Percentiles rank a stretch among this genome's conserved stretches.
These are phyloP conservation scores for Hipposideros larvatus DNA, from an alignment of 2,797 vertebrate species.

Conservation along the genomic window DNA sequence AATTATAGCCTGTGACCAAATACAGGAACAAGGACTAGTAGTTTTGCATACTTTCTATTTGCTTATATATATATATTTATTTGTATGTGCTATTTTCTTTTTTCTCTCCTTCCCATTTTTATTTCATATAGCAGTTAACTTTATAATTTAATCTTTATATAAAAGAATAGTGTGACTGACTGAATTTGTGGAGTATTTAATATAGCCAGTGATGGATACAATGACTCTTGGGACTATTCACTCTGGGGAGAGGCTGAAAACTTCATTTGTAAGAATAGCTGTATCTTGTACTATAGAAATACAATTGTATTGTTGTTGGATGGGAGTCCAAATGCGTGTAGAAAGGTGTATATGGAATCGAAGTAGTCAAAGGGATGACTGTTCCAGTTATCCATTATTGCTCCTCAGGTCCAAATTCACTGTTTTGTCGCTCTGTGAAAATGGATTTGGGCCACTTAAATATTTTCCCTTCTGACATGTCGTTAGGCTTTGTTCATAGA, in stretches of 20 bases:
- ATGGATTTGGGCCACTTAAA: neutral
- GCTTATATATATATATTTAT: neutral
- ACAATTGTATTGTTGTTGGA: neutral
- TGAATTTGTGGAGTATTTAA: neutral
- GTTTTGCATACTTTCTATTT: neutral
- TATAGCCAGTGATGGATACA: neutral
- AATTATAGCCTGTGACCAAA: neutral
- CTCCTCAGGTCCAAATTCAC: neutral
- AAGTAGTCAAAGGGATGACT: neutral
- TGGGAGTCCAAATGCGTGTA: neutral
- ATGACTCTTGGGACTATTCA: neutral
- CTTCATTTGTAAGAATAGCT: neutral
- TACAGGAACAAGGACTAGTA: neutral
- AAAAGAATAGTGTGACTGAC: neutral
- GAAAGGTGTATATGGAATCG: neutral
- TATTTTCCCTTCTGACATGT: neutral
- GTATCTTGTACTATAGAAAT: neutral
- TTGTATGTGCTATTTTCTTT: neutral
- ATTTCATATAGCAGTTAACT: conserved; percentile 20
- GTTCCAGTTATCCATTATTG: neutral
- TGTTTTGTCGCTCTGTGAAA: conserved; percentile 15
- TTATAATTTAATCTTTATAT: neutral
- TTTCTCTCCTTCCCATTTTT: neutral
- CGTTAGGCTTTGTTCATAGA: neutral
- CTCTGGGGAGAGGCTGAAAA: neutral